Evolutionary conservation across 2,113 vertebrate genomes (phyloP).

Genomic region (Tonatia bakeri): DNA sequence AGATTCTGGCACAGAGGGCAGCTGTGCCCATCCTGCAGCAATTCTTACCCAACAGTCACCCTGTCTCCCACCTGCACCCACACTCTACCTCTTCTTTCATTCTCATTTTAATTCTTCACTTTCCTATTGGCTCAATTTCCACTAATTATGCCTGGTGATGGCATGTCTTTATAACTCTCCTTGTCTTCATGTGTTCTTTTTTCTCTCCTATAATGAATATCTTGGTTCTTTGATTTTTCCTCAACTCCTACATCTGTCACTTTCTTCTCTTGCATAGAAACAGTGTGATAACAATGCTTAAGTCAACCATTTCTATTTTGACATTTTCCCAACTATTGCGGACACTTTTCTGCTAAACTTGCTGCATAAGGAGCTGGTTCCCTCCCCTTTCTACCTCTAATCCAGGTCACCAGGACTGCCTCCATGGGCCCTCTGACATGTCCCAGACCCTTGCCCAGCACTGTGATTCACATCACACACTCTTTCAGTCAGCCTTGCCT

Average conservation of each 20-base stretch:
- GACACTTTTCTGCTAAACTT: neutral
- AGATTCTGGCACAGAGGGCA: accelerated
- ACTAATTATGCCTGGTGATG: neutral
- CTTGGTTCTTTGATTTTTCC: neutral
- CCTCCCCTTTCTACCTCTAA: neutral
- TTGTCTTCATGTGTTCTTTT: neutral
- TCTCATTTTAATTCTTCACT: too few relatives aligned
- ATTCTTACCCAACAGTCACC: neutral
- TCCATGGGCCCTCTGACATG: accelerated
- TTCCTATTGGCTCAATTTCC: too few relatives aligned
- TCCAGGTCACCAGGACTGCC: neutral
- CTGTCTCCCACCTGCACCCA: neutral
- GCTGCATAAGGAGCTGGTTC: accelerated
- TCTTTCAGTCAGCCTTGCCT: constrained; percentile 14
- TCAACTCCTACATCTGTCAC: neutral
- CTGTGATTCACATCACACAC: neutral
- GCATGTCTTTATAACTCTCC: neutral
- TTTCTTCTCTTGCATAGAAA: neutral
- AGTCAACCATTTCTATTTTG: neutral
- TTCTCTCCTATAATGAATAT: neutral
- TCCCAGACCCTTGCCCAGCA: neutral
- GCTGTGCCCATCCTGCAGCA: neutral
- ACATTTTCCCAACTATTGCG: neutral
- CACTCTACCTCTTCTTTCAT: too few relatives aligned
- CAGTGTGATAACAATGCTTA: neutral